These are phyloP conservation scores for Zaprionus davidi DNA, from an alignment of 1,140 invertebrate species.

Conservation along the genomic window DNA sequence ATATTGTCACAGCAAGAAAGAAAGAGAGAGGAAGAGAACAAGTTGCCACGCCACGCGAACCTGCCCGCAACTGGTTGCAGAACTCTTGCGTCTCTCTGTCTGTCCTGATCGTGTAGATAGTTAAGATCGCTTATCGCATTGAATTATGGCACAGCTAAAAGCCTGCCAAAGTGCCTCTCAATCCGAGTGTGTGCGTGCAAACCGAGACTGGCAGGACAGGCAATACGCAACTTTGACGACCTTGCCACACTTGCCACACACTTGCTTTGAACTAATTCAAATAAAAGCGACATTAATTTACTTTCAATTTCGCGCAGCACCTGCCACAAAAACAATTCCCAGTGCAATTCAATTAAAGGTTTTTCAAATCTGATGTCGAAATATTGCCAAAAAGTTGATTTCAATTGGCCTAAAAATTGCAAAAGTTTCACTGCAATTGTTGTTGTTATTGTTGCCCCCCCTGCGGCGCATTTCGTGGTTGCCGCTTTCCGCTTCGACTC, in stretches of 20 bases:
- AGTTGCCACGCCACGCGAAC: conserved; percentile 29
- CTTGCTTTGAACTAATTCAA: conserved; percentile 52
- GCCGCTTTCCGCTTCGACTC: conserved; percentile 42
- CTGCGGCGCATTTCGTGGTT: conserved; percentile 71
- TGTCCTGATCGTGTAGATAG: conserved; percentile 75
- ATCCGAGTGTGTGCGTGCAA: conserved; percentile 30
- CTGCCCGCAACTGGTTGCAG: conserved; percentile 37
- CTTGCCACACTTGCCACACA: conserved; percentile 26
- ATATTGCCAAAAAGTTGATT: conserved; percentile 49
- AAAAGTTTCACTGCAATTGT: conserved; percentile 39
- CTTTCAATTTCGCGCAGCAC: conserved; percentile 40
- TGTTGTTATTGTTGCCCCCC: conserved; percentile 27
- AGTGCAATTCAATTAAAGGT: conserved; percentile 33
- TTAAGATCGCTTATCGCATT: conserved; percentile 78
- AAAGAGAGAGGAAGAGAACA: background rate
- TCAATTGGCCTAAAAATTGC: conserved; percentile 56
- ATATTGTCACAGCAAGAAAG: conserved; percentile 9
- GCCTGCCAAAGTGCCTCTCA: conserved; percentile 66
- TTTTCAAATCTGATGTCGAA: conserved; percentile 56
- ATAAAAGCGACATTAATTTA: conserved; percentile 28
- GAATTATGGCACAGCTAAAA: conserved; percentile 80
- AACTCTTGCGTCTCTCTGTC: conserved; percentile 39
- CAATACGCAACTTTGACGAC: conserved; percentile 62
- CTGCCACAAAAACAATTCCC: conserved; percentile 13
- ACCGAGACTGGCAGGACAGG: conserved; percentile 6